Conservation (phyloP, 2,797 vertebrate genomes). For the Rhinatrema bivittatum region DNA sequence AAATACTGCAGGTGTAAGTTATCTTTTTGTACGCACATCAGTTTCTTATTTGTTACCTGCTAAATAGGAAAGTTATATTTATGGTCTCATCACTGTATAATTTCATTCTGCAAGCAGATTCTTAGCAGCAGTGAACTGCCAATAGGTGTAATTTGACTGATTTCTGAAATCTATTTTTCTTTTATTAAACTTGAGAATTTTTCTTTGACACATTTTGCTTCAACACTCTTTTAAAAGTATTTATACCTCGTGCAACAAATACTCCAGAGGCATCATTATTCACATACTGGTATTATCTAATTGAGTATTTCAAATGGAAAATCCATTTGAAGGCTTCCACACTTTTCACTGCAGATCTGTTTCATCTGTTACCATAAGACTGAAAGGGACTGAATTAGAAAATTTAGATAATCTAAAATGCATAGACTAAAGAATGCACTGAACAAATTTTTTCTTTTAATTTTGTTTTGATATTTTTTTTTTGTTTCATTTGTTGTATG, state of each 20-base stretch:
- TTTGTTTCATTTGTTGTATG: too few relatives aligned
- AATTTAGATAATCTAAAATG: conserved; percentile 20
- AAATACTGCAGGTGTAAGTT: too few relatives aligned
- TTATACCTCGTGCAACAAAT: conserved; percentile 51
- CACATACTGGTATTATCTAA: conserved; percentile 52
- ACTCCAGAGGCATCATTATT: conserved; percentile 52
- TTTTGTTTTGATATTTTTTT: too few relatives aligned
- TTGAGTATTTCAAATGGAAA: conserved; percentile 56
- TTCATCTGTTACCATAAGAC: conserved; percentile 13
- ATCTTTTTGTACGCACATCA: too few relatives aligned
- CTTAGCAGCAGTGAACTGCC: conserved; percentile 33
- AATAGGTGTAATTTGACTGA: conserved; percentile 36
- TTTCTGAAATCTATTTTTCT: conserved; percentile 16
- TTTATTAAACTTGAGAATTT: conserved; percentile 5
- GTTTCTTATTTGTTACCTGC: too few relatives aligned
- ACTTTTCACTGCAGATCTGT: conserved; percentile 17
- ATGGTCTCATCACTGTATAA: conserved; percentile 44
- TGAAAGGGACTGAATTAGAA: conserved; percentile 25
- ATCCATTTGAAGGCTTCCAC: conserved; percentile 29
- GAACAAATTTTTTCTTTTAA: too few relatives aligned
- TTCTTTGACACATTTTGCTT: conserved; percentile 34
- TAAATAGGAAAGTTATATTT: conserved; percentile 22
- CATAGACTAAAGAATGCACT: too few relatives aligned
- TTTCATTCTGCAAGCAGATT: conserved; percentile 45
- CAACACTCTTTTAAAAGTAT: conserved; percentile 53